Percentiles rank a stretch among this genome's conserved stretches.
Conservation (phyloP, 2,888 invertebrate genomes). For the Acheta domesticus region DNA sequence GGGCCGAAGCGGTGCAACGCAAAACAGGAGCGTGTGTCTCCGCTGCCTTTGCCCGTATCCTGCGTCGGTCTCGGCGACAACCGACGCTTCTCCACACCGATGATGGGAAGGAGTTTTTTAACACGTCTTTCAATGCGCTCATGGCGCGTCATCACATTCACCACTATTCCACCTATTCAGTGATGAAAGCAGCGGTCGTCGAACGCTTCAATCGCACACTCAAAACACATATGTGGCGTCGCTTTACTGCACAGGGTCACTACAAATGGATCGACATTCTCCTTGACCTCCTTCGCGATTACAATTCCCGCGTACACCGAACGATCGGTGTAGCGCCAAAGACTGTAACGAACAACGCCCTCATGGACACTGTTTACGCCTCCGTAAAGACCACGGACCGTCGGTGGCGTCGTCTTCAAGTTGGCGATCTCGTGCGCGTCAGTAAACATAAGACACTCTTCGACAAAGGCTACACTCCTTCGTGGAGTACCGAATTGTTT, state of each 20-base stretch:
- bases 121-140: neutral
- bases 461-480: too few species aligned
- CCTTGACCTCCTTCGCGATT: neutral
- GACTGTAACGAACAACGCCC: too few species aligned
- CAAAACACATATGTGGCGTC: neutral
- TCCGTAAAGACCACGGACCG: too few species aligned
- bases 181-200: neutral
- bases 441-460: too few species aligned
- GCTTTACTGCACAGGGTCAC: neutral
- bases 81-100: neutral
- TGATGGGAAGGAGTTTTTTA: neutral
- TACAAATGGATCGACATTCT: neutral
- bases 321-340: too few species aligned
- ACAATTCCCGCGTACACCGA: too few species aligned
- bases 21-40: neutral
- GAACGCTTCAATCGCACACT: neutral
- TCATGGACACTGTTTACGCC: too few species aligned
- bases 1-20: neutral
- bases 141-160: neutral
- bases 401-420: too few species aligned
- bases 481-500: too few species aligned
- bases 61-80: neutral
- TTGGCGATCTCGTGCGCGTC: too few species aligned
- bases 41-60: neutral
- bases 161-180: neutral